Conservation (phyloP, 2,113 vertebrate genomes). For the Thinocorus orbignyianus region DNA sequence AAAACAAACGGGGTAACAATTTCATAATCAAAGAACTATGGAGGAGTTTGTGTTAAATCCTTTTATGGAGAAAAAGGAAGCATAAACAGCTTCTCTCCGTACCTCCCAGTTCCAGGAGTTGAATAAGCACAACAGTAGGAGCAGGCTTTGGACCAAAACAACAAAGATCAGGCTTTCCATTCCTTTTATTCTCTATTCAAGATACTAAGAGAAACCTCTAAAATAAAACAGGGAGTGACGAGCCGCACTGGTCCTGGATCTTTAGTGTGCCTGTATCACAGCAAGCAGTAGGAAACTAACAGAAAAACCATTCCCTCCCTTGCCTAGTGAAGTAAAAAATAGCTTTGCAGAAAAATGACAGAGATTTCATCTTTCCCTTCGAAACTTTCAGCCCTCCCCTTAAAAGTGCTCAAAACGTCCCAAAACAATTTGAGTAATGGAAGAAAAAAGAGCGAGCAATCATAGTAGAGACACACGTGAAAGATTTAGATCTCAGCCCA, state of each 20-base stretch:
- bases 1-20: background rate
- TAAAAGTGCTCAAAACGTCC: background rate
- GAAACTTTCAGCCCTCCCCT: background rate
- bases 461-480: background rate
- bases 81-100: background rate
- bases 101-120: background rate
- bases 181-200: background rate
- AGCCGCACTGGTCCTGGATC: background rate
- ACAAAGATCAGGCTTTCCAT: background rate
- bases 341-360: background rate
- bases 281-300: background rate
- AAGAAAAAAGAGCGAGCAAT: background rate
- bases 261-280: fast-evolving
- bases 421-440: background rate
- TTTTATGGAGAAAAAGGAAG: background rate
- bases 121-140: background rate
- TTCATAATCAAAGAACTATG: background rate
- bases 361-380: background rate
- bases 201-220: background rate
- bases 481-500: background rate
- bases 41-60: background rate
- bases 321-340: background rate
- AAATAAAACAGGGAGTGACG: background rate
- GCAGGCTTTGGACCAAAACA: background rate
- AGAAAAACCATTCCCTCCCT: background rate